Percentiles rank a stretch among this genome's conserved stretches.
Evolutionary conservation across 2,797 vertebrate genomes (phyloP).

Genomic region (Novumbra hubbsi): DNA sequence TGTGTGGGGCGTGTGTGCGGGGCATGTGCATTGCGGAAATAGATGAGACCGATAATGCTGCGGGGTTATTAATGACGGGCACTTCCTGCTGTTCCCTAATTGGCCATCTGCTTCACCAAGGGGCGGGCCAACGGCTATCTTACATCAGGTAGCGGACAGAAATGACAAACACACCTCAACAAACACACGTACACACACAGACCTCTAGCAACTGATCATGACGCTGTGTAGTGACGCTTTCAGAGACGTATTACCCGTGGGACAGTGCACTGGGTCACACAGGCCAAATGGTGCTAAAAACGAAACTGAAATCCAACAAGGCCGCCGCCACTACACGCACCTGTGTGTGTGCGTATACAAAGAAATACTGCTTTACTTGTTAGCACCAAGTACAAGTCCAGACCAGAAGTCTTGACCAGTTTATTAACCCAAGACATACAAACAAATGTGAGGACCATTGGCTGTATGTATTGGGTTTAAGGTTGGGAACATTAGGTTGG

Average conservation of each 20-base stretch:
- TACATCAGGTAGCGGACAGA: conserved; percentile 58
- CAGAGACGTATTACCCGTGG: conserved; percentile 67
- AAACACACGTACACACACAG: conserved; percentile 35
- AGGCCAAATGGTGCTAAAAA: conserved; percentile 57
- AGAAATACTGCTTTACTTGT: no score
- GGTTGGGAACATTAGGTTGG: no score
- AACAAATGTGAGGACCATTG: no score
- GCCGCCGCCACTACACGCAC: conserved; percentile 60
- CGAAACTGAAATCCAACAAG: conserved; percentile 62
- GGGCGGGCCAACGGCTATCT: conserved; percentile 66
- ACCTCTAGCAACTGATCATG: conserved; percentile 59
- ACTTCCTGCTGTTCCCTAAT: conserved; percentile 77
- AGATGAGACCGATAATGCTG: conserved; percentile 59
- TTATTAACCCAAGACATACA: no score
- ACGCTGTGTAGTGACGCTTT: conserved; percentile 70
- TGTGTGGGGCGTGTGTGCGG: conserved; percentile 52
- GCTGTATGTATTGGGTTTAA: no score
- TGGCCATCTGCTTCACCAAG: conserved; percentile 74
- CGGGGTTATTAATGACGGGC: conserved; percentile 63
- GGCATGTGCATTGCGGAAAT: conserved; percentile 32
- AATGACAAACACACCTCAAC: conserved; percentile 25
- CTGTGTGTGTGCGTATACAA: conserved; percentile 29
- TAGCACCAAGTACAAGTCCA: no score
- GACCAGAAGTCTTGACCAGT: no score
- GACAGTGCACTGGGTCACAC: conserved; percentile 67